Evolutionary conservation across 2,888 invertebrate species (phyloP).

Genomic region (Panzeria rudis): DNA sequence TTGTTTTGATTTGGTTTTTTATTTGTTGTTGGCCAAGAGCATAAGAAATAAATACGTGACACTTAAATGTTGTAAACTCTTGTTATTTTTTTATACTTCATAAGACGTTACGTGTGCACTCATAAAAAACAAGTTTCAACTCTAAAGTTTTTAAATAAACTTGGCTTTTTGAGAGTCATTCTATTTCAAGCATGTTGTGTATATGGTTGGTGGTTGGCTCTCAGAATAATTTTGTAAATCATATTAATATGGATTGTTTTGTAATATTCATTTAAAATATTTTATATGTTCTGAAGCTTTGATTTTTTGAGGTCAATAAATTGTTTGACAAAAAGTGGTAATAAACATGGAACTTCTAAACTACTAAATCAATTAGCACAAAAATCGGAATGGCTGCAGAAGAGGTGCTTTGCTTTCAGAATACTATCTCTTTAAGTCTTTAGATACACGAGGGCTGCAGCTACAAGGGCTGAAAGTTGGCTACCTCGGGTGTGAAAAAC

Average conservation of each 20-base stretch:
- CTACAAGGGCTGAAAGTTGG: no score
- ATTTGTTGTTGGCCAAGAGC: constrained; percentile 35
- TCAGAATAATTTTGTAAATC: constrained; percentile 1
- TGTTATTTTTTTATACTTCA: not conserved
- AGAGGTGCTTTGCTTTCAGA: no score
- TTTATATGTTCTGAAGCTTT: not conserved
- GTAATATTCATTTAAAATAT: not conserved
- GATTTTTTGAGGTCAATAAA: constrained; percentile 8
- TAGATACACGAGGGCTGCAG: no score
- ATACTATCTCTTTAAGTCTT: no score
- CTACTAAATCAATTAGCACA: no score
- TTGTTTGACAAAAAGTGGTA: not conserved
- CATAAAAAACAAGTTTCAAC: constrained; percentile 41
- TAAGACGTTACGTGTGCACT: not conserved
- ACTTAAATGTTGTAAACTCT: constrained; percentile 10
- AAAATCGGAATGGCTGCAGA: no score
- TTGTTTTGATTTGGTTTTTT: constrained; percentile 17
- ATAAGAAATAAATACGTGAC: not conserved
- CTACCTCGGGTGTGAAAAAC: no score
- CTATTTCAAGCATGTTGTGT: constrained; percentile 15
- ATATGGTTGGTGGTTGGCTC: no score
- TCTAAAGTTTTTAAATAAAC: not conserved
- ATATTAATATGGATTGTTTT: not conserved
- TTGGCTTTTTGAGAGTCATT: not conserved
- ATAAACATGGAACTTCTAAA: no score